Base-by-base conservation (phyloP, 1,140 invertebrate genomes). In the Pseudomyrmex flavicornis region DNA sequence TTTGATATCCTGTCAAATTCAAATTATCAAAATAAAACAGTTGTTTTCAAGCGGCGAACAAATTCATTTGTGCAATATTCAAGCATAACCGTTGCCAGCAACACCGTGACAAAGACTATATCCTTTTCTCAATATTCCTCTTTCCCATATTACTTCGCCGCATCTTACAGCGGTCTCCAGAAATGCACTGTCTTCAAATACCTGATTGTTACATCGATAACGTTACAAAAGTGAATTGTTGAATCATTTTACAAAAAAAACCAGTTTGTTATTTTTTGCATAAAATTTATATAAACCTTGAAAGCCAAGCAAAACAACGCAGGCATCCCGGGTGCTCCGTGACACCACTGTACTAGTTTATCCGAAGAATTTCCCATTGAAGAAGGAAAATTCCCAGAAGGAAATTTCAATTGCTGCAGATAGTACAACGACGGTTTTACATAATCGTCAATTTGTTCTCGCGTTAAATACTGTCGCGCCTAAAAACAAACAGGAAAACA, bases 51-150 rank as follows among this genome's bases (percentile, higher is more conserved):
- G 5, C 5, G 3, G 4, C 26, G 26, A 26, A 26, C 26, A 4
- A 26, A 26, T 26, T 26, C 26, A 35, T 20, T 48, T 2, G 17
- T 50, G 15, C 15, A 58, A 68, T 20, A 54, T 77, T 1, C 20
- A 12, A 12, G 97, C 95, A 92, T 99, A 99, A 17, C 96, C 98
- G 95, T 99, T 99, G 85, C 98, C 98, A 91, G 98, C 95, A 17
- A 97, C 96, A 2, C 98, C 98, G 93, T 99, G 98, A 93, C 98
- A 99, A 5, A 99, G 94, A 69, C 98, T 97, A 92, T 98, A 98
- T 9, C 98, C 98, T 95, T 99, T 99, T 84, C 95, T 96, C 15
- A 98, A 94, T n/a, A 99, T 91, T 50, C 98, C 98, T 87, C 97
- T 94, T 80, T 96, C 83, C 98, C 98, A 99, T 72, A 98, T 95